Percentiles rank a stretch among this genome's conserved stretches.
Conservation (phyloP, 2,888 invertebrate genomes). For the Eupeodes latifasciatus region DNA sequence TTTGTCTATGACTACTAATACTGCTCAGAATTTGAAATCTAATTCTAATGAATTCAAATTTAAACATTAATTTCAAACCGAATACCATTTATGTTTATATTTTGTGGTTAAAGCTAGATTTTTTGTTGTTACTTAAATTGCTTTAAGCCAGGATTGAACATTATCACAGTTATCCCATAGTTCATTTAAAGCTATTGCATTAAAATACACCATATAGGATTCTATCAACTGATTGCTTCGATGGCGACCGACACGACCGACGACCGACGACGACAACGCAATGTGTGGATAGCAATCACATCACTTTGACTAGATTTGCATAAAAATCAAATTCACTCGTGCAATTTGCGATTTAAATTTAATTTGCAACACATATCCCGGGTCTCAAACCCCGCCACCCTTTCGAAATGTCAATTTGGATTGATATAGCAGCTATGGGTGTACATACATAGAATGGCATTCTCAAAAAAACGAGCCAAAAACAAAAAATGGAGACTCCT, state of each 20-base stretch:
- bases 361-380: slow-evolving; percentile 49
- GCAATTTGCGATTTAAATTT: slow-evolving; percentile 70
- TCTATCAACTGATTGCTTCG: too few species aligned
- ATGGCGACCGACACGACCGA: too few species aligned
- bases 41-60: slow-evolving; percentile 14
- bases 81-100: neutral
- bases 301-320: slow-evolving; percentile 62
- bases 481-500: neutral
- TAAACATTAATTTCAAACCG: slow-evolving; percentile 21
- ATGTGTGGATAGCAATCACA: slow-evolving; percentile 31
- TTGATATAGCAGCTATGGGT: slow-evolving; percentile 52
- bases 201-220: neutral
- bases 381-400: neutral
- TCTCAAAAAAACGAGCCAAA: slow-evolving; percentile 7
- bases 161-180: neutral
- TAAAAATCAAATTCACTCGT: slow-evolving; percentile 68
- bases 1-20: too few species aligned
- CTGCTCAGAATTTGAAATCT: too few species aligned
- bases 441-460: slow-evolving; percentile 37
- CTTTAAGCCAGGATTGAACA: neutral
- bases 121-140: neutral
- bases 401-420: slow-evolving; percentile 30
- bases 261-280: neutral
- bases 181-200: slow-evolving; percentile 11
- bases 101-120: neutral